These are phyloP conservation scores for Pygmarrhopalites habei DNA, from an alignment of 1,140 invertebrate species.

Conservation along the genomic window DNA sequence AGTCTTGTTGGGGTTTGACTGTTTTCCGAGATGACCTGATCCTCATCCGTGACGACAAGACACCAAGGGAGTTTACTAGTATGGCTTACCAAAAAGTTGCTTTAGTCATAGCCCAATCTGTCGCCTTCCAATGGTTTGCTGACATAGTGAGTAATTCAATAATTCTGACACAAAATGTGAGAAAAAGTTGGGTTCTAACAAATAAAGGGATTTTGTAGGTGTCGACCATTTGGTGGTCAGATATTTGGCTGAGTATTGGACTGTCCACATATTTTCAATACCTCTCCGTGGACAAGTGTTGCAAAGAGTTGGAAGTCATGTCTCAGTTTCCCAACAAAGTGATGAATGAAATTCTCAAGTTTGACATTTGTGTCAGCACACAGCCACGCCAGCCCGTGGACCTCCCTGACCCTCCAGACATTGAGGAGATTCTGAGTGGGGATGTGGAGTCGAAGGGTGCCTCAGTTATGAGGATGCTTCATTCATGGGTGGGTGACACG, in stretches of 20 bases:
- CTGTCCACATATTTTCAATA: background rate
- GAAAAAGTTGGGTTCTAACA: background rate
- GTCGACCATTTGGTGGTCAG: background rate
- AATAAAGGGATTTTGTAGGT: background rate
- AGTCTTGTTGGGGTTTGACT: background rate
- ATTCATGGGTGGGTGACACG: background rate
- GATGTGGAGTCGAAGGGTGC: background rate
- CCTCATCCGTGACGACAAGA: background rate
- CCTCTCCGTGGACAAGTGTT: background rate
- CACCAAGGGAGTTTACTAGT: background rate
- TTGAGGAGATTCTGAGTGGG: background rate
- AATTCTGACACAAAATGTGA: background rate
- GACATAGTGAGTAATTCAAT: background rate
- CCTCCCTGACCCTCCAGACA: background rate
- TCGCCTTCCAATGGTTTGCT: background rate
- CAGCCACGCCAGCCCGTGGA: background rate
- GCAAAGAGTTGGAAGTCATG: too few species aligned
- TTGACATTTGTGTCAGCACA: too few species aligned
- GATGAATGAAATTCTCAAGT: too few species aligned
- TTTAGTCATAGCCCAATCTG: background rate
- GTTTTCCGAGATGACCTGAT: background rate
- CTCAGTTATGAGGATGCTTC: background rate
- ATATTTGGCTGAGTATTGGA: background rate
- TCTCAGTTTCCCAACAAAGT: too few species aligned
- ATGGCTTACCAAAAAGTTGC: background rate